Evolutionary conservation across 30 jellyfish, hydroid and myxozoan genomes (phyloP).

Genomic region (Sanderia malayensis): DNA sequence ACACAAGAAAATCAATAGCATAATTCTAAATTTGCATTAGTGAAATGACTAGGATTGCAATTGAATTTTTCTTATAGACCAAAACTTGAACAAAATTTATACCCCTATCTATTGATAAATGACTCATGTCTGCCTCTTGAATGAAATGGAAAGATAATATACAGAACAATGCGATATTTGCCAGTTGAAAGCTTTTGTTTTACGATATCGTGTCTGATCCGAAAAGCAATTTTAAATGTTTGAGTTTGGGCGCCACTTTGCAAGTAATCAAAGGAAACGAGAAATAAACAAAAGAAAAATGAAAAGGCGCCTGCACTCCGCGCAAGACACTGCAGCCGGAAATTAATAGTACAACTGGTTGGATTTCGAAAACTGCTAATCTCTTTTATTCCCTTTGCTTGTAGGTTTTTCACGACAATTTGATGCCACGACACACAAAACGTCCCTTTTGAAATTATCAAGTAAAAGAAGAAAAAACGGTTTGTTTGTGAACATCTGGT

Average conservation of each 20-base stretch:
- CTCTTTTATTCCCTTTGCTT: conserved; percentile 3
- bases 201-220: conserved; percentile 2
- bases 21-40: no score
- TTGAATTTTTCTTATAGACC: no score
- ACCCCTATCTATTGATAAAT: no score
- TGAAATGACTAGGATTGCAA: no score
- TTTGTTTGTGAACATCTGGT: no score
- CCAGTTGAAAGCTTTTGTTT: background rate
- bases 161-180: background rate
- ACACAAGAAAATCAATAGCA: no score
- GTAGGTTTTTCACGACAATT: background rate
- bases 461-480: no score
- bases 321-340: conserved; percentile 19
- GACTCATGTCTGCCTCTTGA: no score
- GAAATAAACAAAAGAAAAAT: conserved; percentile 13
- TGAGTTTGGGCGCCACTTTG: conserved; percentile 31
- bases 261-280: conserved; percentile 12
- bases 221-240: background rate
- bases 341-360: background rate
- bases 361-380: conserved; percentile 17
- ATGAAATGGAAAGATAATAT: no score
- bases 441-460: no score
- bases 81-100: no score
- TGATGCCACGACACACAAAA: no score
- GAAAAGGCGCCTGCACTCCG: conserved; percentile 30